Conservation (phyloP, 1,140 invertebrate genomes). For the Aricia agestis region DNA sequence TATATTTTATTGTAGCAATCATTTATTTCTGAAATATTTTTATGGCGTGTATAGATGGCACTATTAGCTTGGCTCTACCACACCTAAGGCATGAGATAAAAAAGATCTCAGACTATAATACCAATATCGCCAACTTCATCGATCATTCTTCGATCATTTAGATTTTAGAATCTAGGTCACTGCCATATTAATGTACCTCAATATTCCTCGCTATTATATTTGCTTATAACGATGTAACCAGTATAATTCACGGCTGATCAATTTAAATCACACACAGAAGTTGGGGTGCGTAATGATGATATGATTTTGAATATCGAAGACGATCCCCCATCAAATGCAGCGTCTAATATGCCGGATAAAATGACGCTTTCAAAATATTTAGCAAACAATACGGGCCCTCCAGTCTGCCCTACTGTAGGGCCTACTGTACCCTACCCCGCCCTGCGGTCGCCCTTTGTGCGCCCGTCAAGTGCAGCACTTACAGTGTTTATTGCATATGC, state of each 20-base stretch:
- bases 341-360: conserved; percentile 71
- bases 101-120: too few relatives aligned
- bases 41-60: too few relatives aligned
- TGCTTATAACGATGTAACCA: neutral
- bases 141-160: too few relatives aligned
- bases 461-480: conserved; percentile 59
- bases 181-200: neutral
- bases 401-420: neutral
- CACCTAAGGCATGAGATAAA: too few relatives aligned
- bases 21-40: too few relatives aligned
- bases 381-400: conserved; percentile 64
- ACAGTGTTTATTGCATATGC: conserved; percentile 40
- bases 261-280: neutral
- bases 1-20: too few relatives aligned
- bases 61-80: too few relatives aligned
- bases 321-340: conserved; percentile 65
- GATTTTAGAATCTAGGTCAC: neutral
- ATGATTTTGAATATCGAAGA: conserved; percentile 56
- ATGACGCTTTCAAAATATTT: conserved; percentile 74
- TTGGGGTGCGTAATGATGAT: conserved; percentile 63
- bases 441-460: conserved; percentile 46
- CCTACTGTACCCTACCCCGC: conserved; percentile 39
- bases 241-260: neutral
- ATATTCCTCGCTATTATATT: neutral
- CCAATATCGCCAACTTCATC: too few relatives aligned